Evolutionary conservation across 2,888 invertebrate species (phyloP), one percentile per base, ranked within the genome.

Genomic region (Heliconius charithonia): DNA sequence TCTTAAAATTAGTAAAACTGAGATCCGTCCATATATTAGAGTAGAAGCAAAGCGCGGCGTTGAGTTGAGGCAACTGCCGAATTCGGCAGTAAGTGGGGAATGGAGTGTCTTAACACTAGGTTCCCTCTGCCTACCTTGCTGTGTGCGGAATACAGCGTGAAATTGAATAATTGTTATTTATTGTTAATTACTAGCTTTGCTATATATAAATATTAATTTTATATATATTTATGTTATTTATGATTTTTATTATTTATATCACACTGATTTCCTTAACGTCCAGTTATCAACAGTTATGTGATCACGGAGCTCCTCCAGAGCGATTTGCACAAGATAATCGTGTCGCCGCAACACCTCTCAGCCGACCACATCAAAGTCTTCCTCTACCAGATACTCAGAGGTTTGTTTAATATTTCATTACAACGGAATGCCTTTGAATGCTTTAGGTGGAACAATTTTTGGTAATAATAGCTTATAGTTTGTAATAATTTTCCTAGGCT

Each of bases 331-430:
- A 99, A 99, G 96, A 99, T 99, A 94, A 99, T 99, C 95, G 99
- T 99, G 88, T 99, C 99, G 86, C 99, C 99, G 85, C 99, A 99
- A 95, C 99, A 99, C 89, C 97, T 99, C 86, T 99, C 99, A 88
- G 97, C 99, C 85, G 99, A 99, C 96, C 99, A 99, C 96, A 99
- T 99, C 95, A 99, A 99, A 97, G 99, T 99, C 95, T 99, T 99
- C 97, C 98, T 99, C 89, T 99, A 99, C 95, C 99, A 99, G 96
- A 99, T 99, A 95, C 97, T 99, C 89, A 97, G 99, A 96, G 99
- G 99, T 97, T 90, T 96, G 97, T 81, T 74, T 76, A 72, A 72
- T 76, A 76, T 77, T 77, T 77, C 77, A 77, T 73, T 62, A 77
- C 71, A 77, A 56, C 37, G 73, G 77, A 77, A 77, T 77, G 73